Percentiles rank a stretch among this genome's conserved stretches.
Conservation (phyloP, 2,888 invertebrate species). For the Lymantria dispar region DNA sequence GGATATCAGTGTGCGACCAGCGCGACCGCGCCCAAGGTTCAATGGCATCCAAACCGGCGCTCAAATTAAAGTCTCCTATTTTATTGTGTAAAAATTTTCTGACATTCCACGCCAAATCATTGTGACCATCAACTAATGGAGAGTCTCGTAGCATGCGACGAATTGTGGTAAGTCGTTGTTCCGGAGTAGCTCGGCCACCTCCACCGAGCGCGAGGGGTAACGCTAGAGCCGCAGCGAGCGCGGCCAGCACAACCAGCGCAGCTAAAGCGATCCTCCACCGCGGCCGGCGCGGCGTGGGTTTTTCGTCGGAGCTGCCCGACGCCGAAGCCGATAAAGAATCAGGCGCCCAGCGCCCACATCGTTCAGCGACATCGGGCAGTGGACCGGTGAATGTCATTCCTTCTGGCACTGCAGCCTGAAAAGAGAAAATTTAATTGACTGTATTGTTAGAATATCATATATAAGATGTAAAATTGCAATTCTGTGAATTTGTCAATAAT, state of each 20-base stretch:
- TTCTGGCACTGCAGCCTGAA: conserved; percentile 76
- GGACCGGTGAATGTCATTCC: conserved; percentile 78
- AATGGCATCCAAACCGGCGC: conserved; percentile 84
- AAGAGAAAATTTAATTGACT: conserved; percentile 28
- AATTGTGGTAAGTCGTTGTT: conserved; percentile 85
- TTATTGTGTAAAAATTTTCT: conserved; percentile 93
- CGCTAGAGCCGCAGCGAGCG: conserved; percentile 82
- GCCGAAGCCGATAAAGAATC: conserved; percentile 75
- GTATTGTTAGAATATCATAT: background rate
- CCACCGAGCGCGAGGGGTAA: conserved; percentile 80
- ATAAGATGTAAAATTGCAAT: too few relatives aligned
- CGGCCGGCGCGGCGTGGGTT: conserved; percentile 76
- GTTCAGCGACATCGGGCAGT: conserved; percentile 78
- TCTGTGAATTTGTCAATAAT: too few relatives aligned
- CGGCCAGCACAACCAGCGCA: conserved; percentile 82
- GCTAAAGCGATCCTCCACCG: conserved; percentile 82
- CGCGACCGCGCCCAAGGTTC: conserved; percentile 93
- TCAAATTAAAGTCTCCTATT: conserved; percentile 85
- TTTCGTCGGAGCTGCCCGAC: conserved; percentile 77
- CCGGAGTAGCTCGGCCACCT: conserved; percentile 77
- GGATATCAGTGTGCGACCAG: conserved; percentile 97
- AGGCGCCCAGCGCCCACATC: conserved; percentile 78
- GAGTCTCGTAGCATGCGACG: conserved; percentile 85
- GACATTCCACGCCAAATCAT: conserved; percentile 95
- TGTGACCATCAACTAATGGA: conserved; percentile 90